A percentile compares a stretch with the other conserved stretches of the same genome.
Evolutionary conservation across 2,797 vertebrate species (phyloP).

Genomic region (Alca torda): DNA sequence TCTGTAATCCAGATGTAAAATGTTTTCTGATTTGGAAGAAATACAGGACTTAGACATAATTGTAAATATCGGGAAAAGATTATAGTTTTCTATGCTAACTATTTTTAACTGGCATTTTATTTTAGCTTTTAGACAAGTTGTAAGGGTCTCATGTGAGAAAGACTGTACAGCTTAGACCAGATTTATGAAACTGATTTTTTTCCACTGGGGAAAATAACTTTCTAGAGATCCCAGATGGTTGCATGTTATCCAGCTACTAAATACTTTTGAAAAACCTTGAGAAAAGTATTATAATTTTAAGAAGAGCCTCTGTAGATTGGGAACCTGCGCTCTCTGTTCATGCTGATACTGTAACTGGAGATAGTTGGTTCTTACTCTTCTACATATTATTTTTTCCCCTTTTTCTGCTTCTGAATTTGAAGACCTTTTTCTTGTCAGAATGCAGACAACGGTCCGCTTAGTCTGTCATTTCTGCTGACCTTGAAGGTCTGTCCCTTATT

Average conservation of each 20-base stretch:
- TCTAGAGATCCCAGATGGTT: not conserved
- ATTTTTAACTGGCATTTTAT: conserved; percentile 16
- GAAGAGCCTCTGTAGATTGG: not conserved
- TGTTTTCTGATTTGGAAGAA: not conserved
- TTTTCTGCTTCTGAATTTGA: not conserved
- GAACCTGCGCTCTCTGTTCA: not conserved
- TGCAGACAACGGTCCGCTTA: not conserved
- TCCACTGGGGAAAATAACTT: not conserved
- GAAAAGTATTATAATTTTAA: not conserved
- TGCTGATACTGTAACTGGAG: not conserved
- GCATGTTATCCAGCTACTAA: not conserved
- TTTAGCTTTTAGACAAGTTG: conserved; percentile 1
- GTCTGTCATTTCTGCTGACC: not conserved
- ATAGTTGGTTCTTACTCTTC: not conserved
- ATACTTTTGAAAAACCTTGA: not conserved
- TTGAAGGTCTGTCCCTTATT: not conserved
- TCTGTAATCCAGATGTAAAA: not conserved
- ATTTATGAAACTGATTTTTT: conserved; percentile 35
- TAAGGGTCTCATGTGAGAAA: not conserved
- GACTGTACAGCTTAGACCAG: not conserved
- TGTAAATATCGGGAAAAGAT: not conserved
- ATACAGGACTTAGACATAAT: not conserved
- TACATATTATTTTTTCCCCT: accelerated
- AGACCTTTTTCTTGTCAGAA: not conserved
- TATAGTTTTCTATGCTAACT: not conserved